Percentiles rank a stretch among this genome's conserved stretches.
These are phyloP conservation scores for Orthonychiurus folsomi DNA, from an alignment of 2,888 invertebrate genomes.

Conservation along the genomic window DNA sequence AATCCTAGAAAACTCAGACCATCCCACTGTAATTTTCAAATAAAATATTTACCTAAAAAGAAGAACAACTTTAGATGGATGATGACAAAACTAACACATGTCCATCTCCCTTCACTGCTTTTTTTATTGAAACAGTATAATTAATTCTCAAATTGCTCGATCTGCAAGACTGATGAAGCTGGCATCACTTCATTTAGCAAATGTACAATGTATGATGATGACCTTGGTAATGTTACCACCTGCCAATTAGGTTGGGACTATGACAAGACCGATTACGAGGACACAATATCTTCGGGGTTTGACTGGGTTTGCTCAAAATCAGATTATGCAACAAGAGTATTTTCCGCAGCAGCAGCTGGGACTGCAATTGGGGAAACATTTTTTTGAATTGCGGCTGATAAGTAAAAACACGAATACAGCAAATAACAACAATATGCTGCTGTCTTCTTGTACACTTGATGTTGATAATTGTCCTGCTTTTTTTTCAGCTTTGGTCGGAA, in stretches of 20 bases:
- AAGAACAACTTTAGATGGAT: too few relatives aligned
- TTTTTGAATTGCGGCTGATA: constrained; percentile 52
- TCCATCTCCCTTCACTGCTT: too few relatives aligned
- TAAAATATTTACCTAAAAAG: too few relatives aligned
- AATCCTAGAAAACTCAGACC: constrained; percentile 50
- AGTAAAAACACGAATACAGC: constrained; percentile 44
- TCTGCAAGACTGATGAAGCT: too few relatives aligned
- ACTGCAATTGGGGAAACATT: constrained; percentile 51
- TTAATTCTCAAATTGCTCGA: too few relatives aligned
- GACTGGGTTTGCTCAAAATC: constrained; percentile 52
- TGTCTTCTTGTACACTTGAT: too few relatives aligned
- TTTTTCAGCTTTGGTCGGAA: constrained; percentile 7
- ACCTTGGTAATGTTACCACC: too few relatives aligned
- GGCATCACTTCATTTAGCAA: too few relatives aligned
- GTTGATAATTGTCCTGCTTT: too few relatives aligned
- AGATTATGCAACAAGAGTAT: constrained; percentile 49
- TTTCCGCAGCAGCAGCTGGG: constrained; percentile 49
- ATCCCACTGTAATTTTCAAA: constrained; percentile 47
- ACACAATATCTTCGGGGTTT: constrained; percentile 49
- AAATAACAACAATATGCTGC: not conserved
- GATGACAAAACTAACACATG: too few relatives aligned
- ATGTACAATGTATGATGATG: too few relatives aligned
- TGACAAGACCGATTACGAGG: constrained; percentile 49
- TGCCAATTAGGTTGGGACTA: constrained; percentile 52
- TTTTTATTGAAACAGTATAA: too few relatives aligned